These are phyloP conservation scores for Caenorhabditis afra DNA, from an alignment of 2,888 invertebrate genomes.

Conservation along the genomic window DNA sequence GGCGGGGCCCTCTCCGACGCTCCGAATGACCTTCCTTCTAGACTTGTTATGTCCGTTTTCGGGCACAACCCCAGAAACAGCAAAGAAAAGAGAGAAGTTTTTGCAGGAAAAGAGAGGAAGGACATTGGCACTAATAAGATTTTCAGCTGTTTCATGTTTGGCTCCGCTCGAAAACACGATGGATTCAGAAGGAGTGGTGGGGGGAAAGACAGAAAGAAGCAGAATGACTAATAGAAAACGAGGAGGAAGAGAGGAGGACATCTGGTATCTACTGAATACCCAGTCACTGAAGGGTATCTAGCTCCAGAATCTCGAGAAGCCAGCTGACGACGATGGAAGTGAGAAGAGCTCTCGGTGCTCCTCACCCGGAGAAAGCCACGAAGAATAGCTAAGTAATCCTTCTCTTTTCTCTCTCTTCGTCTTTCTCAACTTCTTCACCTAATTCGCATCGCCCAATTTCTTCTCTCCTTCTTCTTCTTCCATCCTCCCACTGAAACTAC, in stretches of 20 bases:
- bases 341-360: neutral
- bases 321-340: constrained; percentile 7
- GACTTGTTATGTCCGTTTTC: no score
- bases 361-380: neutral
- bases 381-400: constrained; percentile 17
- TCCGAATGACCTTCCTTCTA: constrained; percentile 36
- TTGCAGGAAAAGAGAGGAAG: neutral
- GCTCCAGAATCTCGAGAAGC: neutral
- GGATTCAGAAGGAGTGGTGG: neutral
- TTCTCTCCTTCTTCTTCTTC: neutral
- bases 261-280: no score
- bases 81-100: neutral
- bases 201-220: neutral
- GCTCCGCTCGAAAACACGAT: no score
- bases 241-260: neutral
- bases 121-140: neutral
- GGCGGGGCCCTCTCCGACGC: neutral
- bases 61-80: neutral
- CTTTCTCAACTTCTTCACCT: constrained; percentile 9
- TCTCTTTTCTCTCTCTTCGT: neutral
- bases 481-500: constrained; percentile 1
- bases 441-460: constrained; percentile 5
- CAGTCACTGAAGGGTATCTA: neutral
- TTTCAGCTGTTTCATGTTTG: constrained; percentile 2
- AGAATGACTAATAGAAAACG: neutral